Base-by-base conservation (phyloP, 2,888 invertebrate genomes). In the Noctua fimbriata region DNA sequence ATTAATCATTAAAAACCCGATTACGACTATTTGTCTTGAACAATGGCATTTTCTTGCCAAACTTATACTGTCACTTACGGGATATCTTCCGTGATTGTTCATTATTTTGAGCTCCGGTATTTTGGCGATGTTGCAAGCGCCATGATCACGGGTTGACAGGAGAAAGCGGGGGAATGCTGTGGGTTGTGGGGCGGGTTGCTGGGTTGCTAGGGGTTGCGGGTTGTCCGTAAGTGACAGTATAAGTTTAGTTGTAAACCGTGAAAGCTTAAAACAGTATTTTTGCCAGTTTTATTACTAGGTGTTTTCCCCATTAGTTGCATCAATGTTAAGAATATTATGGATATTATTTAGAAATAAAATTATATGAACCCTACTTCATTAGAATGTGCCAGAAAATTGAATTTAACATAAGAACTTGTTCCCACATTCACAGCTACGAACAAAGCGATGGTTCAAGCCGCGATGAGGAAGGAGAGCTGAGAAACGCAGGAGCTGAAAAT, bases 391-490 rank as follows among this genome's bases (percentile, higher is more conserved):
- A 55, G 24, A 55, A 55, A 58, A 52, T 21, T 52, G 9, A 7
- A 12, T n/a, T 58, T 28, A 36, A 52, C 5, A 28, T 1, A 16
- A 7, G 18, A 66, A 73, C 47, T 18, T 55, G 1, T 14, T 78
- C 28, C 41, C 76, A 47, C 76, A 74, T 84, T 88, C 86, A 47
- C 90, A 97, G 97, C 28, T 95, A 91, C 82, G 97, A 97, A 88
- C 97, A 96, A 90, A 97, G 96, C 78, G 97, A 97, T 90, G 97
- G 97, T 36, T 94, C 95, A 12, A 94, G 92, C 65, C 95, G 94
- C 36, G 92, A 96, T n/a, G 97, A 97, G 91, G 89, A 95, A 77
- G 97, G 97, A 0, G 93, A 95, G 79, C 87, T 97, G 55, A 95
- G 94, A 87, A 97, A 97, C 87, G 91, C 93, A 1, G 97, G 97